Evolutionary conservation across 92 coral and sea anemone genomes (phyloP), one percentile per base, ranked within the genome.

Genomic region (Phenganax stokvisi): DNA sequence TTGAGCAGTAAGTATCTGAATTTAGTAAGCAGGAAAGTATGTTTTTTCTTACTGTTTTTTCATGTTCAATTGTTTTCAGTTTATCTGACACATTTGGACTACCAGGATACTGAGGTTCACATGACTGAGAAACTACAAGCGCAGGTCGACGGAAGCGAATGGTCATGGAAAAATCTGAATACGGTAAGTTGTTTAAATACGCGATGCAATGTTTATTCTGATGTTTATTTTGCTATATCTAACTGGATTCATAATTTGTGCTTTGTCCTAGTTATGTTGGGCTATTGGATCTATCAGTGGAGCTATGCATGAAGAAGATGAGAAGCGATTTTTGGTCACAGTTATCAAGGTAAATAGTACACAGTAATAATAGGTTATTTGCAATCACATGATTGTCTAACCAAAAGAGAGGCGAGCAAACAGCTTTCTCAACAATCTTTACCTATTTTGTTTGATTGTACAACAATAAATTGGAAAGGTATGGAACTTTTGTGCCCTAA

Each of bases 241-340:
- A 68, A 17, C 47, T 12, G 15, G 11, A 11, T 30, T 29, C 12
- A 9, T 10, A 51, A 0, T 30, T 72, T 13, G 51, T 37, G 44
- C 61, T 10, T 7, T 52, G 75, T 65, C 69, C 20, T 59, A 94
- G 98, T 87, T 94, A 62, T 94, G 98, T 76, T 94, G 98, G 98
- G 98, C 98, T 15, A 92, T 94, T 84, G 98, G 98, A 0, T 94
- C 98, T 64, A 94, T 94, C 82, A 94, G 98, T 90, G 98, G 98
- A 74, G 98, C 98, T 0, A 94, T 94, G 98, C 98, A 94, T 52
- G 98, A 94, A 62, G 98, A 94, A 85, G 98, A 94, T 84, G 98
- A 94, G 76, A 94, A 94, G 80, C 88, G 98, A 75, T 94, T 94
- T 69, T 86, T 94, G 74, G 98, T 94, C 12, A 94, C 98, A 17